Evolutionary conservation across 2,113 vertebrate species (phyloP).

Genomic region (Ia io): DNA sequence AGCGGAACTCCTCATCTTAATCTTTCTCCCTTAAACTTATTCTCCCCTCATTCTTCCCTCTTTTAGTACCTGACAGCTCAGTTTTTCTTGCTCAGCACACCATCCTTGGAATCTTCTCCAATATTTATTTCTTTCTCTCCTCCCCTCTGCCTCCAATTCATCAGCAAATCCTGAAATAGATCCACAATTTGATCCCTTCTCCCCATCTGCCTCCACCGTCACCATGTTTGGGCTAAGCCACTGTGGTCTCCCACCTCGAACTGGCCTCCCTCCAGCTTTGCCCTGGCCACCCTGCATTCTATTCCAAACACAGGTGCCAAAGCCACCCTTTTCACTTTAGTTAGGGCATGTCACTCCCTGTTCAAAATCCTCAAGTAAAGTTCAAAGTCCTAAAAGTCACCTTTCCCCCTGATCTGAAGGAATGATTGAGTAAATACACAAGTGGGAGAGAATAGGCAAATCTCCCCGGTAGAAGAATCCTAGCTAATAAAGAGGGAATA

Average conservation of each 20-base stretch:
- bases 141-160: neutral
- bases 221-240: neutral
- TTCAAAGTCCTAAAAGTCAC: neutral
- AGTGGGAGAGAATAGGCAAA: neutral
- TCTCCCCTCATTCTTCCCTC: neutral
- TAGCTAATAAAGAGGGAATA: neutral
- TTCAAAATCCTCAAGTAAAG: neutral
- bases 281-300: neutral
- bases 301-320: neutral
- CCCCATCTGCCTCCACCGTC: neutral
- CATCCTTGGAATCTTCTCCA: neutral
- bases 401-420: neutral
- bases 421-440: neutral
- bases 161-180: neutral
- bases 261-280: too few species aligned
- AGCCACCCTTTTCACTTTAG: neutral
- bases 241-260: fast-evolving
- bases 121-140: too few species aligned
- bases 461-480: neutral
- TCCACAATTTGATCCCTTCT: neutral
- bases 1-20: neutral
- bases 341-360: neutral
- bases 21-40: neutral
- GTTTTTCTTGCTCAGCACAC: neutral
- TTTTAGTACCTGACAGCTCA: neutral